Conservation (phyloP, 1,140 invertebrate genomes). For the Ceratosolen solmsi region DNA sequence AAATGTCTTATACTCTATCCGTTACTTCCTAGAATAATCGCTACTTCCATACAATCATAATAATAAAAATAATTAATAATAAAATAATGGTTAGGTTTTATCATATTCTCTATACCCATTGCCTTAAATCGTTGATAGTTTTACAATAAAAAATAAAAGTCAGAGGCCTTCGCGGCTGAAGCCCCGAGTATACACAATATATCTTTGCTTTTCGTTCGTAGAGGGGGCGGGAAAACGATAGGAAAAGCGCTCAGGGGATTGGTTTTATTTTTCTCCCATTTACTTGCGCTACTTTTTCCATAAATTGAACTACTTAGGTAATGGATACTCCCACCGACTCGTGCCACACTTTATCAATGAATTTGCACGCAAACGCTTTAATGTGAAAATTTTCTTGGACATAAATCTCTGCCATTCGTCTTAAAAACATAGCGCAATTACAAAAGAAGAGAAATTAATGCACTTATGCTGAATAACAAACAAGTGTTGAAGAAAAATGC, state of each 20-base stretch:
- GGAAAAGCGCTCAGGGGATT: conserved; percentile 19
- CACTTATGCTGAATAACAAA: not conserved
- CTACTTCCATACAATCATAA: conserved; percentile 65
- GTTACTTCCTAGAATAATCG: conserved; percentile 61
- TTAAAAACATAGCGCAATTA: not conserved
- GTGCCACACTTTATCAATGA: not conserved
- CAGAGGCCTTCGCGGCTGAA: conserved; percentile 22
- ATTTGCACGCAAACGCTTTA: not conserved
- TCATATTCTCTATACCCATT: conserved; percentile 68
- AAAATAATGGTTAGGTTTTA: conserved; percentile 69
- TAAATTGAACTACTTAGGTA: not conserved
- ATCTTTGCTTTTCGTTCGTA: conserved; percentile 16
- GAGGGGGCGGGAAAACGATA: conserved; percentile 15
- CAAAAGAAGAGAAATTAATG: not conserved
- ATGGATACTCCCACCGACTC: not conserved
- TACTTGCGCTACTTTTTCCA: not conserved
- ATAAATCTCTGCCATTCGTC: not conserved
- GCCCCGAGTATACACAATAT: conserved; percentile 53
- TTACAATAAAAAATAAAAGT: conserved; percentile 62
- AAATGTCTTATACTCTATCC: conserved; percentile 71
- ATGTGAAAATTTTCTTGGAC: not conserved
- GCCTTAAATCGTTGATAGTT: conserved; percentile 63
- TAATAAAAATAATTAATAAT: conserved; percentile 65
- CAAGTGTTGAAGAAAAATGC: not conserved
- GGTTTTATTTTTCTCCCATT: too few relatives aligned